Evolutionary conservation across 2,113 vertebrate species (phyloP).

Genomic region (Odobenus rosmarus): DNA sequence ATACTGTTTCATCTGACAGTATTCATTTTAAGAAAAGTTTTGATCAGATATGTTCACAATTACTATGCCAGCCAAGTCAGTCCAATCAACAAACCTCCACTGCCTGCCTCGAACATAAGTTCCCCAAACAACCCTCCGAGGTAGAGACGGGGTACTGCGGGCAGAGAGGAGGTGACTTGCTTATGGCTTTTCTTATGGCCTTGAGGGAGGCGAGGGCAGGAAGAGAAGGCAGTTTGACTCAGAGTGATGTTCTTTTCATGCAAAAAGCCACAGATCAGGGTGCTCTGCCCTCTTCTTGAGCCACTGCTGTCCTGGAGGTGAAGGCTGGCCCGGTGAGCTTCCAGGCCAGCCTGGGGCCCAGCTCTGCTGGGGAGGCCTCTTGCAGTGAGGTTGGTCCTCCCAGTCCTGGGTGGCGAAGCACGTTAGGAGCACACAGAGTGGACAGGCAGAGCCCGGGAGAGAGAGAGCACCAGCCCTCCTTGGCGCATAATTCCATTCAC

Average conservation of each 20-base stretch:
- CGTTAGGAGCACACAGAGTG: neutral
- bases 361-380: neutral
- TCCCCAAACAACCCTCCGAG: neutral
- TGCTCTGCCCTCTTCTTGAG: neutral
- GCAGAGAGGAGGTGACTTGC: neutral
- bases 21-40: neutral
- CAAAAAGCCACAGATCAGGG: neutral
- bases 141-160: neutral
- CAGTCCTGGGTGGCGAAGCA: neutral
- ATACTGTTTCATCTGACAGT: neutral
- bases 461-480: neutral
- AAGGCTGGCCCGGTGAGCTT: too few species aligned
- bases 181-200: neutral
- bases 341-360: neutral
- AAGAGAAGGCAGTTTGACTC: neutral
- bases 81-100: neutral
- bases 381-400: neutral
- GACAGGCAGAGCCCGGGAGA: neutral
- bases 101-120: neutral
- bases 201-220: neutral
- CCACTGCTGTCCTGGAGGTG: neutral
- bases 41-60: neutral
- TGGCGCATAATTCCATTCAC: neutral
- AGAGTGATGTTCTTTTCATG: accelerated
- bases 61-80: neutral